Evolutionary conservation across 1,140 invertebrate species (phyloP).

Genomic region (Tetramorium alpestre): DNA sequence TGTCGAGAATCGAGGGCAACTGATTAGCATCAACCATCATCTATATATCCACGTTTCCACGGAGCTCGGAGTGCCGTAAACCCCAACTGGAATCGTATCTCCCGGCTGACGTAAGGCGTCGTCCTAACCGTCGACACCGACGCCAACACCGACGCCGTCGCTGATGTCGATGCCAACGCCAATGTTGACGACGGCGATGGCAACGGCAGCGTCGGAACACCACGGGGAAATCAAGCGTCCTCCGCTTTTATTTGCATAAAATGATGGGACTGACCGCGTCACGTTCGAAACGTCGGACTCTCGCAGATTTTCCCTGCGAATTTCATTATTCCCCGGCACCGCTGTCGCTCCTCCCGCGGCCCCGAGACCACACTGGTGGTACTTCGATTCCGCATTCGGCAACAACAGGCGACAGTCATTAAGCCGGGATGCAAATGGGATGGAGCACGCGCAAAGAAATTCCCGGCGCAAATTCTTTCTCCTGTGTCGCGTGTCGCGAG

Average conservation of each 20-base stretch:
- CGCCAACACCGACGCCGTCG: constrained; percentile 4
- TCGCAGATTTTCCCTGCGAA: constrained; percentile 72
- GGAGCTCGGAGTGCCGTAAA: constrained; percentile 7
- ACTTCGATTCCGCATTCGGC: constrained; percentile 35
- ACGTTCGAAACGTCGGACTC: constrained; percentile 75
- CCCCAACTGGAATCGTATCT: constrained; percentile 19
- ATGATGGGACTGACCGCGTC: constrained; percentile 83
- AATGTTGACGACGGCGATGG: background rate
- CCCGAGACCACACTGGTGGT: constrained; percentile 19
- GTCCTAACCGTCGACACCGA: background rate
- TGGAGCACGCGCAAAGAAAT: constrained; percentile 36
- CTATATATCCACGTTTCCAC: constrained; percentile 16
- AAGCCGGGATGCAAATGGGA: constrained; percentile 67
- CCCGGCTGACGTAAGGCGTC: constrained; percentile 50
- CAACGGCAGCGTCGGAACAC: constrained; percentile 73
- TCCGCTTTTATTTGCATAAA: constrained; percentile 85
- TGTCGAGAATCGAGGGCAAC: constrained; percentile 30
- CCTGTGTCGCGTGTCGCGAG: background rate
- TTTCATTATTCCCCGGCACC: constrained; percentile 67
- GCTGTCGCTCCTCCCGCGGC: background rate
- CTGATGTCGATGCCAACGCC: background rate
- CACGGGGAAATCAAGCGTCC: constrained; percentile 84
- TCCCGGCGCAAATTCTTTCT: constrained; percentile 5
- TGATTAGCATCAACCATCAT: constrained; percentile 17
- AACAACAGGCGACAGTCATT: constrained; percentile 64